Base-by-base conservation (phyloP, 2,797 vertebrate genomes). In the Labeo calbasu region DNA sequence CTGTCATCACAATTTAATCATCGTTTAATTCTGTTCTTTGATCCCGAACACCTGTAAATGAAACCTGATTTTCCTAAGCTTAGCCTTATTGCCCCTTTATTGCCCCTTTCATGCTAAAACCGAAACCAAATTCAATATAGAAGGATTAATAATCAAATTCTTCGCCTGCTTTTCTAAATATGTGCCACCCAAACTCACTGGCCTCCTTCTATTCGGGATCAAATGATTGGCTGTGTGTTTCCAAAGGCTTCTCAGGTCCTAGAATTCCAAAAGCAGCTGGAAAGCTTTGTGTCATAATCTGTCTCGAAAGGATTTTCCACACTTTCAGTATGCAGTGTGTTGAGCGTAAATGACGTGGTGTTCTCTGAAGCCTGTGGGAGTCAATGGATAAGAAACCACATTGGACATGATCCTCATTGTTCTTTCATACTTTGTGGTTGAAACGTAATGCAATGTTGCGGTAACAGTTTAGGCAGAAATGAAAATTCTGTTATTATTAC, bases 91-190 rank as follows among this genome's bases (percentile, higher is more conserved):
- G 19, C 72, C 12, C 83, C 78, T 87, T 84, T 89, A 81, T 51
- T 55, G 11, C 72, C 12, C 83, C 78, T 87, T 84, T 89, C 83
- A 85, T 86, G 85, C 88, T 91, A 88, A 46, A 77, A 40, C 80
- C 21, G 46, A 86, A 86, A 83, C 82, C 81, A 79, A 85, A 28
- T 92, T 88, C 57, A 76, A 77, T 88, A 85, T 86, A 73, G 89
- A 86, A 48, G 86, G 90, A 92, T 91, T 92, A 91, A 84, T 72
- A 78, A 66, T 86, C 46, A 79, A 85, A 89, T 89, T 91, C 83
- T 89, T 89, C 14, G 55, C 70, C 69, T 66, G 79, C 73, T 93
- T 88, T 70, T 87, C 78, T 88, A 82, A 90, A 66, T 80, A 69
- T 84, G 66, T 80, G 70, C 57, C 75, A 59, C 71, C 25, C 77